These are phyloP conservation scores for Babyrousa celebensis DNA, from an alignment of 2,797 vertebrate genomes.

Conservation along the genomic window DNA sequence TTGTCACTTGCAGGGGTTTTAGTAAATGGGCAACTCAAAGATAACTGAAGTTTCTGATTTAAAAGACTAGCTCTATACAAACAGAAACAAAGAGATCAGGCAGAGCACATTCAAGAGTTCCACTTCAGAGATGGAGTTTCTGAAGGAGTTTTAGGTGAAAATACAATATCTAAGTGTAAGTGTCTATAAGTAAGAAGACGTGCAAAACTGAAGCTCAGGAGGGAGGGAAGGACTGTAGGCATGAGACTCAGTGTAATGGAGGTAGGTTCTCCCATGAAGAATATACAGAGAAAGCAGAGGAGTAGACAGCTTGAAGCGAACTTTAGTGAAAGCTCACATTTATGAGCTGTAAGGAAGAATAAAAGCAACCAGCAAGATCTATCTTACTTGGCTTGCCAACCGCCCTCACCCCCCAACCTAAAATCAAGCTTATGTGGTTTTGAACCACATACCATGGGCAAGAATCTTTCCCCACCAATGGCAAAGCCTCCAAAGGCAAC, in stretches of 20 bases:
- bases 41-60: not conserved
- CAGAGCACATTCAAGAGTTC: constrained; percentile 27
- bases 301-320: not conserved
- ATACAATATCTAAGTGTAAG: not conserved
- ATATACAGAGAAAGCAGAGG: not conserved
- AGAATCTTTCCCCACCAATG: not conserved
- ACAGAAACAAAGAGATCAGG: constrained; percentile 19
- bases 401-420: not conserved
- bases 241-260: not conserved
- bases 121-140: not conserved
- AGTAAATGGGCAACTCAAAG: not conserved
- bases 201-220: not conserved
- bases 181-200: not conserved
- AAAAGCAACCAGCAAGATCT: not conserved
- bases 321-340: not conserved
- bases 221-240: not conserved
- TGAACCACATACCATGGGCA: not conserved
- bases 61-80: not conserved
- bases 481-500: not conserved
- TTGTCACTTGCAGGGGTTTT: not conserved
- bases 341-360: not conserved
- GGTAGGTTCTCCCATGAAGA: not conserved
- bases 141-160: not conserved
- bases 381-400: not conserved
- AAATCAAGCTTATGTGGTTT: constrained; percentile 15